These are phyloP conservation scores for Girardinus metallicus DNA, from an alignment of 2,797 vertebrate genomes.

Conservation along the genomic window DNA sequence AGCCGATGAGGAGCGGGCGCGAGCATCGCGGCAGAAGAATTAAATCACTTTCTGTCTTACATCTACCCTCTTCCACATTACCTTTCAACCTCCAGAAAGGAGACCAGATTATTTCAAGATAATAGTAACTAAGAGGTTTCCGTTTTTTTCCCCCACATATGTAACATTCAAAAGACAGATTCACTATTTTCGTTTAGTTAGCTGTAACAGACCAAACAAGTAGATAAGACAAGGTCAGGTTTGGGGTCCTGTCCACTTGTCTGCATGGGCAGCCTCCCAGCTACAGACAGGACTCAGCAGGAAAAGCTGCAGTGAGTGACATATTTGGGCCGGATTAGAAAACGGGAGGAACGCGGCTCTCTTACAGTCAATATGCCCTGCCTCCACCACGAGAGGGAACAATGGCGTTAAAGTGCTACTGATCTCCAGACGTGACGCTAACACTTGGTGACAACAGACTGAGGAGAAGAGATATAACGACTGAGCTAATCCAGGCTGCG, in stretches of 20 bases:
- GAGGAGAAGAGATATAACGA: constrained; percentile 13
- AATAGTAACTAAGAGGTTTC: background rate
- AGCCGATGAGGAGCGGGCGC: constrained; percentile 1
- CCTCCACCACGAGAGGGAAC: constrained; percentile 32
- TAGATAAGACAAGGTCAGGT: constrained; percentile 25
- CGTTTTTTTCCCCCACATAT: background rate
- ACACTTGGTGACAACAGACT: constrained; percentile 45
- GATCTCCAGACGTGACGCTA: constrained; percentile 56
- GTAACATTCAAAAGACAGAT: background rate
- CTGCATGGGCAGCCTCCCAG: constrained; percentile 43
- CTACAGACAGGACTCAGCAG: constrained; percentile 54
- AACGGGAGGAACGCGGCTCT: constrained; percentile 53
- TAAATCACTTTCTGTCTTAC: constrained; percentile 10
- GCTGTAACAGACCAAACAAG: constrained; percentile 20
- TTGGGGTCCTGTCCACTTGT: constrained; percentile 37
- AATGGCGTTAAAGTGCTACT: constrained; percentile 44
- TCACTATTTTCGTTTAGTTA: background rate
- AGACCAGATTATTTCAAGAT: constrained; percentile 12
- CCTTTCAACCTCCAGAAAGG: background rate
- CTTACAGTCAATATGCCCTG: constrained; percentile 58
- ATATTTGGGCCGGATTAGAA: constrained; percentile 62
- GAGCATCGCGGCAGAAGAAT: background rate
- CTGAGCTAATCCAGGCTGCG: constrained; percentile 5
- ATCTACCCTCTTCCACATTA: background rate
- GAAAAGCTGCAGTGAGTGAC: constrained; percentile 69